Evolutionary conservation across 2,888 invertebrate genomes (phyloP).

Genomic region (Drosophila ezoana): DNA sequence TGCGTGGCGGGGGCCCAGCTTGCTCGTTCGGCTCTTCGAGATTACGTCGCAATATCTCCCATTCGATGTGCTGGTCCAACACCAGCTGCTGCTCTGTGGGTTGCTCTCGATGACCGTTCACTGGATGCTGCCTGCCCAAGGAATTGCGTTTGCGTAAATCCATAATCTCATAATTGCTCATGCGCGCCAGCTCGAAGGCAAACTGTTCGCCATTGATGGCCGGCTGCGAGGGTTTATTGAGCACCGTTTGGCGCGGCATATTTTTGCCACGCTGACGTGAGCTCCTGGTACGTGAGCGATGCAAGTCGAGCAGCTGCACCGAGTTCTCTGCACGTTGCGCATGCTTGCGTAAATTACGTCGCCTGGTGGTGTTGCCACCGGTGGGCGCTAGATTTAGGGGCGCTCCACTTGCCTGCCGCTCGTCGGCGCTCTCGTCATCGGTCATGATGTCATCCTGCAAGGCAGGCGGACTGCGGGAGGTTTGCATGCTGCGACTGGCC

Average conservation of each 20-base stretch:
- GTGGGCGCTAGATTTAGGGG: slow-evolving; percentile 55
- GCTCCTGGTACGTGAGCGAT: slow-evolving; percentile 39
- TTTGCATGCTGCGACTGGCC: slow-evolving; percentile 49
- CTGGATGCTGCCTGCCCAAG: slow-evolving; percentile 41
- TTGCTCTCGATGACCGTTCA: slow-evolving; percentile 44
- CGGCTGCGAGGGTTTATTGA: slow-evolving; percentile 71
- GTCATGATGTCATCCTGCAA: slow-evolving; percentile 52
- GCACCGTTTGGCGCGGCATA: slow-evolving; percentile 10
- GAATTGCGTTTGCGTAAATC: slow-evolving; percentile 80
- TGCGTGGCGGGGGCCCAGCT: not conserved
- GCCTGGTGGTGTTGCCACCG: slow-evolving; percentile 23
- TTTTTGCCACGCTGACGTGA: not conserved
- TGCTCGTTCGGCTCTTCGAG: slow-evolving; percentile 21
- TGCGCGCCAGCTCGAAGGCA: slow-evolving; percentile 72
- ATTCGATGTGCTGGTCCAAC: slow-evolving; percentile 63
- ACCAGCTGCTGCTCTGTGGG: slow-evolving; percentile 43
- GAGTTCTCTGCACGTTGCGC: slow-evolving; percentile 12
- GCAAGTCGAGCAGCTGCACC: slow-evolving; percentile 54
- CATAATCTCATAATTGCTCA: slow-evolving; percentile 80
- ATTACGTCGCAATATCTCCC: slow-evolving; percentile 62
- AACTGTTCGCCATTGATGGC: slow-evolving; percentile 80
- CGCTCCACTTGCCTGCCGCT: slow-evolving; percentile 23
- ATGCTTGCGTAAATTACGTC: slow-evolving; percentile 18
- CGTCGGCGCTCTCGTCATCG: slow-evolving; percentile 65
- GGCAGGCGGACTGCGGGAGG: slow-evolving; percentile 7